Evolutionary conservation across 2,888 invertebrate genomes (phyloP), one percentile per base, ranked within the genome.

Genomic region (Arge pagana): DNA sequence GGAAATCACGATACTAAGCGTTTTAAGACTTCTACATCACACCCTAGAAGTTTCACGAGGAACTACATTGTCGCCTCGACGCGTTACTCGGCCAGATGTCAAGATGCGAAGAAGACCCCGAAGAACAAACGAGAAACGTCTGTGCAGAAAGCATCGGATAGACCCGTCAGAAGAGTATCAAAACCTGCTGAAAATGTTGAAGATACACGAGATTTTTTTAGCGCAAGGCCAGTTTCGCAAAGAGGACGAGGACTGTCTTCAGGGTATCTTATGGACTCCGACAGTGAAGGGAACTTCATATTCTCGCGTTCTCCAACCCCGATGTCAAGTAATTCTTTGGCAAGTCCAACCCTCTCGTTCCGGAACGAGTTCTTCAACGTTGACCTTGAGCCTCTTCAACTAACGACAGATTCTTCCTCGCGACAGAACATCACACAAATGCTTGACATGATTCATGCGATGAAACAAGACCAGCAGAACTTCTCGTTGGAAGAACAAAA

Each of bases 161-260:
- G 16, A 16, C 33, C 35, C n/a, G 3, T 16, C 7, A 33, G 35
- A 45, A 45, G 45, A 35, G 24, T 45, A 8, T 5, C 35, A 11
- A 45, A 45, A 30, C 33, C 35, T n/a, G n/a, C n/a, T n/a, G n/a
- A n/a, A n/a, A n/a, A n/a, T n/a, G n/a, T 23, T 10, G 45, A 31
- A n/a, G 2, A 45, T 4, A 45, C 23, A 23, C 15, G 31, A 3
- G 45, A 45, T 18, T 45, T 45, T 45, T 33, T 45, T 35, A 35
- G 45, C 4, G 45, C 45, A 7, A 45, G 33, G 35, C 24, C 31
- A 10, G 33, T 45, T 33, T 35, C 45, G 6, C 45, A 45, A 33
- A 45, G 45, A 45, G 45, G 45, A 10, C 21, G 35, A 45, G 45
- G 33, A 10, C 33, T 45, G 13, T 45, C 45, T 45, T 45, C 45